Evolutionary conservation across 2,113 vertebrate genomes (phyloP).

Genomic region (Archocentrus centrarchus): DNA sequence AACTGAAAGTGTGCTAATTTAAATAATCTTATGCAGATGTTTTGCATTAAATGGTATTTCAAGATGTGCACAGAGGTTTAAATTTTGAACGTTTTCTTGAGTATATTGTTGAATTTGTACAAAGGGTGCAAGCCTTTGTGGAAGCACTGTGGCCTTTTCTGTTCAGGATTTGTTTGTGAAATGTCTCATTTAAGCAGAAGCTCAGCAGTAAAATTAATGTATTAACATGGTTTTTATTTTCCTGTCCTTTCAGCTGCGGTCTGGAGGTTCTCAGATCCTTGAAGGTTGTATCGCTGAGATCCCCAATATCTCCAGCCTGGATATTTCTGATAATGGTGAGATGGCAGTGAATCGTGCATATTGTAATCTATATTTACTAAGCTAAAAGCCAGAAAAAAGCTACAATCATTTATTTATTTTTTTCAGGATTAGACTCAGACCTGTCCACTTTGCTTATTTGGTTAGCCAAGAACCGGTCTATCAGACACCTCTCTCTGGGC

Average conservation of each 20-base stretch:
- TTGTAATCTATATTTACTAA: neutral
- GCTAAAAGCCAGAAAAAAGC: neutral
- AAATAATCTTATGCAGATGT: neutral
- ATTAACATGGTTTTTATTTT: neutral
- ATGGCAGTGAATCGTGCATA: neutral
- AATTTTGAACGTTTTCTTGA: neutral
- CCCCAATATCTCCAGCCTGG: constrained; percentile 95
- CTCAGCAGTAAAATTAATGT: neutral
- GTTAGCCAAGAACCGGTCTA: constrained; percentile 97
- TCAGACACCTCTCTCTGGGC: constrained; percentile 92
- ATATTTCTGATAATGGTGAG: constrained; percentile 98
- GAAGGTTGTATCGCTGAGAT: constrained; percentile 98
- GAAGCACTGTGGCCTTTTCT: neutral
- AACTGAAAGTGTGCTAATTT: neutral
- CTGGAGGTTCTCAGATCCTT: constrained; percentile 95
- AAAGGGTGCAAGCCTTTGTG: neutral
- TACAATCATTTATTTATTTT: neutral
- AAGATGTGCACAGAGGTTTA: neutral
- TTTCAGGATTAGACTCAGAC: constrained; percentile 91
- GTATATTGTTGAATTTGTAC: neutral
- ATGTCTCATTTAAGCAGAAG: neutral
- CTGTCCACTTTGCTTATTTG: constrained; percentile 94
- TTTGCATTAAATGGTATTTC: neutral
- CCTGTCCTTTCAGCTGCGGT: constrained; percentile 85
- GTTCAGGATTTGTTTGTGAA: neutral